Base-by-base conservation (phyloP, 1,140 invertebrate species). In the Apolygus lucorum region DNA sequence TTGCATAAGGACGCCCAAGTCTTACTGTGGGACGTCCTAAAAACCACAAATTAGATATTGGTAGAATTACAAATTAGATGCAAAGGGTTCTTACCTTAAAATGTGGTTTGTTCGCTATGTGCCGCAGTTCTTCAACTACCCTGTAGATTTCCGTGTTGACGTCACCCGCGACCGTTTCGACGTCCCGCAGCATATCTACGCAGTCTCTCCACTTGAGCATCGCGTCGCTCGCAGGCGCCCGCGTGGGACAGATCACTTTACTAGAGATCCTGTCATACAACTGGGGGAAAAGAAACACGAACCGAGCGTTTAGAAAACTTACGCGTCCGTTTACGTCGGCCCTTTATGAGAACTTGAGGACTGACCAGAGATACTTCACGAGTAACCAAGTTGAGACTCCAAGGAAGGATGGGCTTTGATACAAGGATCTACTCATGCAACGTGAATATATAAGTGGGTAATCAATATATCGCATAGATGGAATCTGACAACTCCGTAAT, bases 221-320 rank as follows among this genome's bases (percentile, higher is more conserved):
- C 24, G 87, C 91, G 78, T 95, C 93, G 59, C 87, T 87, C 21
- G 88, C 86, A 8, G 90, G 91, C 70, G 89, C 84, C 68, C 88
- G 84, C 28, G 83, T 81, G 68, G 88, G 87, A 74, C 88, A 87
- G 72, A 90, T 86, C 66, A 90, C 84, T 71, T 87, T 85, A 74
- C 87, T 89, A 67, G 89, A 87, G 73, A 95, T 92, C 72, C 87
- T 85, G 80, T 95, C 92, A 79, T 92, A 94, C 72, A 94, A 84
- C 91, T 93, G 79, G 1, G 80, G 79, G 74, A 74, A 76, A 73
- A 70, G 34, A 66, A 22, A 59, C 34, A 17, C 34, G 34, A 42
- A 42, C 34, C 34, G 34, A 4, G 34, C 17, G 34, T 42, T 42
- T 42, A 42, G 4, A 42, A 42, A 8, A 17, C 34, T 42, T 17